Evolutionary conservation across 2,113 vertebrate species (phyloP), one percentile per base, ranked within the genome.

Genomic region (Myrmophylax atrothorax): DNA sequence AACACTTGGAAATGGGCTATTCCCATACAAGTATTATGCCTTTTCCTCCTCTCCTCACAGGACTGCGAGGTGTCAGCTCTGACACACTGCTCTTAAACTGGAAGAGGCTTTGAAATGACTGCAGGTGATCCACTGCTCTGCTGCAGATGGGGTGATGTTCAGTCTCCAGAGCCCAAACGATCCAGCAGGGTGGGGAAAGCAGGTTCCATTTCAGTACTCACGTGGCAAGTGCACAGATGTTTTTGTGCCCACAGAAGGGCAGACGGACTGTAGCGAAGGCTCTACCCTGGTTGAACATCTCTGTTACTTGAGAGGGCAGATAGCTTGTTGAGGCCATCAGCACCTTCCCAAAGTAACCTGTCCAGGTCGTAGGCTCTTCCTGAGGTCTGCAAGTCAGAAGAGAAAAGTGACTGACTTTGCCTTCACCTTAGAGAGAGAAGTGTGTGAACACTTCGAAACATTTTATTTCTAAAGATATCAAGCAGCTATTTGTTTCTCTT

Each of bases 261-360:
- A 99, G 98, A 55, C 99, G 98, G 35, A 99, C 99, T 0, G 99
- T 99, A 70, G 99, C 99, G 42, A 99, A 99, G 89, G 99, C 99
- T 95, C 99, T 98, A 5, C 99, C 99, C 97, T 99, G 99, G 92
- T 99, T 99, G 97, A 99, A 99, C 99, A 99, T 99, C 93, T 99
- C 99, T 3, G 99, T 99, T 49, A 99, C 99, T 97, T 99, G 99
- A 40, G 99, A 98, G 47, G 99, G 99, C 97, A 99, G 95, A 95
- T 99, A 99, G 94, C 98, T 99, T 35, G 99, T 99, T 33, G 99
- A 99, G 4, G 99, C 99, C 99, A 99, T 99, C 94, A 99, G 98
- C 33, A 99, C 99, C 96, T 99, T 99, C 40, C 99, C 99, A 56
- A 99, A 98, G 96, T 99, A 99, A 18, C 99, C 99, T 3, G 99